A percentile compares a stretch with the other conserved stretches of the same genome.
phyloP scores from a whole-genome alignment of 2,888 invertebrate species.

The Leptinotarsa tumamoca region DNA sequence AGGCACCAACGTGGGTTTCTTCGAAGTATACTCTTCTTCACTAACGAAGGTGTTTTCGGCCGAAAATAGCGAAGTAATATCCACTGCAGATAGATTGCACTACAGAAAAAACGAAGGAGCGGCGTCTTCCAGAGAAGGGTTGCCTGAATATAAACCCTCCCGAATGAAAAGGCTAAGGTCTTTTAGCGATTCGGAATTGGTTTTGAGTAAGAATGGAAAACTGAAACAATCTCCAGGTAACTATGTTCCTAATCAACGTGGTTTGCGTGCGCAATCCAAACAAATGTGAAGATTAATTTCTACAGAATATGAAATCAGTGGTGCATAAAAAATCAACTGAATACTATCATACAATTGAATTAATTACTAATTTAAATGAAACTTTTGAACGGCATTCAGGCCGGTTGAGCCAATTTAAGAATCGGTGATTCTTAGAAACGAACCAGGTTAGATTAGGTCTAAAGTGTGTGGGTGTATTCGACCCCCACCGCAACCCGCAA shows the following conservation, averaged over 20 bases:
- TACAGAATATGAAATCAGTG: no score
- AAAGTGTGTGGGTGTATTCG: no score
- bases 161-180: background rate
- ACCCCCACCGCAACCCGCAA: no score
- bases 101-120: background rate
- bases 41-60: background rate
- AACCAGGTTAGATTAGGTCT: no score
- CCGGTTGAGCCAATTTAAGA: no score
- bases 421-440: no score
- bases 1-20: constrained; percentile 24
- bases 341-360: no score
- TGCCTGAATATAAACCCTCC: background rate
- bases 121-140: background rate
- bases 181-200: background rate
- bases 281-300: no score
- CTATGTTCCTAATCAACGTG: background rate
- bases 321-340: no score
- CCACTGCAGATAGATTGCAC: background rate
- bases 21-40: constrained; percentile 24
- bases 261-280: no score
- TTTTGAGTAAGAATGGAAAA: background rate
- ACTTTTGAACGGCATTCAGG: no score
- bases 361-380: no score
- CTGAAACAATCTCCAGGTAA: background rate
- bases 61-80: background rate